Base-by-base conservation (phyloP, 1,140 invertebrate genomes). In the Eciton burchellii region DNA sequence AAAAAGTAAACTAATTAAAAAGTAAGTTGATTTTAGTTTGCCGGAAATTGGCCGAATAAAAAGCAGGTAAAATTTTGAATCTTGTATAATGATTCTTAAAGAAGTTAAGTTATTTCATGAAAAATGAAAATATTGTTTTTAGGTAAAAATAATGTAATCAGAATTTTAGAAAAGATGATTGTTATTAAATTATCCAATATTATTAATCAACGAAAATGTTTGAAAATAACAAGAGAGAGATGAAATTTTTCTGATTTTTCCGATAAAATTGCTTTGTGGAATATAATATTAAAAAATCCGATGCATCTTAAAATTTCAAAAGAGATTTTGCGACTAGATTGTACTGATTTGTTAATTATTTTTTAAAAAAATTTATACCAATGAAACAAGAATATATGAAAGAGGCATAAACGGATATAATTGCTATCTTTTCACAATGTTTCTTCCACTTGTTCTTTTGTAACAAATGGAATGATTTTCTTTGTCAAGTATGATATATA, bases 341-440 rank as follows among this genome's bases (percentile, higher is more conserved):
- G 43, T 8, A 3, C 56, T 16, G 12, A 62, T 74, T 63, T 41
- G n/a, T 74, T 63, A 74, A 74, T 74, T 74, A 41, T n/a, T 29
- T 62, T 74, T 29, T 19, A 52, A 45, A 76, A 59, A 65, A 76
- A 76, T 45, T 76, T 54, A 76, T 54, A 76, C 52, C 60, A 26
- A 52, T 19, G 19, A n/a, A 19, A 6, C 21, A 29, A 65, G 29
- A 76, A 41, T 74, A 60, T 1, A 62, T 62, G 57, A 24, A 76
- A 24, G 26, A 52, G 19, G 2, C 16, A 73, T 54, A n/a, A 16
- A 19, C 43, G 16, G 35, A 41, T 21, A 19, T 21, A 63, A 63
- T 74, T 74, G 62, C 56, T n/a, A 62, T 49, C 26, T 43, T 74
- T 74, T 76, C 45, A 52, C 45, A 63, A 74, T 52, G 26, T 1